phyloP scores from a whole-genome alignment of 2,888 invertebrate genomes.

The Bursaphelenchus okinawaensis region DNA sequence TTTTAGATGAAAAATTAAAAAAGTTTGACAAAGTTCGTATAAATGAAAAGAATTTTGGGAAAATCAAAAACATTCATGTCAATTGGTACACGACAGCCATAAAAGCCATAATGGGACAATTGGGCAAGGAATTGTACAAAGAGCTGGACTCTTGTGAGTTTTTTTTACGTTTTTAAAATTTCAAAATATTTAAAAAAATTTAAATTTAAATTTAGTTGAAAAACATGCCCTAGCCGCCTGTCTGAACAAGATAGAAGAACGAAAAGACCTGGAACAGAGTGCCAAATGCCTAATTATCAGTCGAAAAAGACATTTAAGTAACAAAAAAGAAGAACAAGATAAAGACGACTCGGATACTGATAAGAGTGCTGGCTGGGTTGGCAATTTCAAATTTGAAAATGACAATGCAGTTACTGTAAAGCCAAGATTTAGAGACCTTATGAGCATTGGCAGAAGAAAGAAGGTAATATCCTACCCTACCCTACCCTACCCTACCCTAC shows the following conservation, averaged over 20 bases:
- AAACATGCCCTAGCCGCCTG: slow-evolving; percentile 29
- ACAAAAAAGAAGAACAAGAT: too few species aligned
- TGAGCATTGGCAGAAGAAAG: too few species aligned
- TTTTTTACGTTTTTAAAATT: too few species aligned
- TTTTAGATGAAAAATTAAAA: neutral
- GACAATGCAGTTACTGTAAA: too few species aligned
- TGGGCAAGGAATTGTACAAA: slow-evolving; percentile 38
- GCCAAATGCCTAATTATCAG: slow-evolving; percentile 36
- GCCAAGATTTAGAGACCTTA: too few species aligned
- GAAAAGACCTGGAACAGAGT: slow-evolving; percentile 30
- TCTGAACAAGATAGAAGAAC: slow-evolving; percentile 38
- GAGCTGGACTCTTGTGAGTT: slow-evolving; percentile 35
- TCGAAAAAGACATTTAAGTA: slow-evolving; percentile 6
- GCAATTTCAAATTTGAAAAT: too few species aligned
- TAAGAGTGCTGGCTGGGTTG: too few species aligned
- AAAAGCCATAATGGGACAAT: slow-evolving; percentile 46
- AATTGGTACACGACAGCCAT: slow-evolving; percentile 49
- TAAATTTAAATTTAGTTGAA: slow-evolving; percentile 14
- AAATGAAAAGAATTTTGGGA: slow-evolving; percentile 25
- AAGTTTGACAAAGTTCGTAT: slow-evolving; percentile 26
- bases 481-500: too few species aligned
- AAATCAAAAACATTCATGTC: slow-evolving; percentile 38
- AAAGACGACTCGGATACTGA: too few species aligned
- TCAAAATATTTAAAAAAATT: too few species aligned
- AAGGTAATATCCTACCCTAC: too few species aligned